Evolutionary conservation across 2,113 vertebrate genomes (phyloP), one percentile per base, ranked within the genome.

Genomic region (Pogonocichla stellata): DNA sequence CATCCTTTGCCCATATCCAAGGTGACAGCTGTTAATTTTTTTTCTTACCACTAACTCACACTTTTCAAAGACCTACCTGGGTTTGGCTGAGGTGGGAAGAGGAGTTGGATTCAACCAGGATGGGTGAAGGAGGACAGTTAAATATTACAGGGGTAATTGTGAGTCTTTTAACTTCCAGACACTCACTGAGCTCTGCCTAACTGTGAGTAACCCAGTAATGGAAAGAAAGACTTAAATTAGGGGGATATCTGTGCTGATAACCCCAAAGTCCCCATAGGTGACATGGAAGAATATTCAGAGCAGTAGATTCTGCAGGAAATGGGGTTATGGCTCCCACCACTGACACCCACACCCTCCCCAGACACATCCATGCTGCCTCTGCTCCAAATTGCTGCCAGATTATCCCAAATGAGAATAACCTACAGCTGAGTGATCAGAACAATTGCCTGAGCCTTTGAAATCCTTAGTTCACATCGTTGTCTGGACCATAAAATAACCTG

Each of bases 321-420:
- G 3, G 25, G 62, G 40, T 93, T 96, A 65, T 69, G 50, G 56
- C 51, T 94, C 92, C 80, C 84, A 81, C 43, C 31, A 40, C 31
- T 4, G 18, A 65, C 36, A 53, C 70, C 84, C 81, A 80, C 90
- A 58, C 26, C 51, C 19, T 96, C 73, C 72, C 73, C 69, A 91
- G 69, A 29, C 47, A 56, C 61, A 60, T 92, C 80, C 69, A 12
- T 9, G 19, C 42, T 74, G 73, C 73, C 50, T 87, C 65, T 91
- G 90, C 78, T 96, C 73, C 61, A 75, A 88, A 93, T 77, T 88
- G 61, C 71, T 93, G 58, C 65, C 73, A 93, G 70, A 53, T 79
- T 69, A 33, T 79, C 90, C 93, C 92, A 67, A 36, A 90, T 82
- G 79, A 65, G 48, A 77, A 56, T 26, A 85, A 69, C 43, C 85